These are phyloP conservation scores for Rhea pennata DNA, from an alignment of 2,113 vertebrate genomes.

Conservation along the genomic window DNA sequence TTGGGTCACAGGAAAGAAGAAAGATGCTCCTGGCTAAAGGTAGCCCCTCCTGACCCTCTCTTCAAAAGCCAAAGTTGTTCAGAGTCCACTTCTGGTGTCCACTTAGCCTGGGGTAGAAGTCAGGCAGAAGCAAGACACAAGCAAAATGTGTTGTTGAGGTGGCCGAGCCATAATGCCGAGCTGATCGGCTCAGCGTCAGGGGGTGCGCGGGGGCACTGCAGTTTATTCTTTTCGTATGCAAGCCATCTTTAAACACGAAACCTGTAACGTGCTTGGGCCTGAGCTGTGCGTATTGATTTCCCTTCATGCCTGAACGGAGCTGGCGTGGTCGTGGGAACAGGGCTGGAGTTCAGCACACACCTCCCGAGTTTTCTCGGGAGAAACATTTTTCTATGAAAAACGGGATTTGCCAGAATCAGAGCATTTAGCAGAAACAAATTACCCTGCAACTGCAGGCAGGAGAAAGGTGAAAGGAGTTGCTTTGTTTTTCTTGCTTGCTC, in stretches of 20 bases:
- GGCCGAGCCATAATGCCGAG: background rate
- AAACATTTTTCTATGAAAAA: background rate
- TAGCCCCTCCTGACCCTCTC: background rate
- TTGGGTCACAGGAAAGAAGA: background rate
- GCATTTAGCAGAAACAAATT: background rate
- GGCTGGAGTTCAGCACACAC: background rate
- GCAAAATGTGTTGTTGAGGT: background rate
- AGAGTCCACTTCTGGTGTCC: background rate
- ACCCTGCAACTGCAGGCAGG: background rate
- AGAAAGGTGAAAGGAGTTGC: background rate
- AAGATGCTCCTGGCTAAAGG: background rate
- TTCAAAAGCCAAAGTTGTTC: background rate
- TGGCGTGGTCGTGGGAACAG: fast-evolving
- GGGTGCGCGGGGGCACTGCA: fast-evolving
- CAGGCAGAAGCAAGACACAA: background rate
- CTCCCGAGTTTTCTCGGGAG: background rate
- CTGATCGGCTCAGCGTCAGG: background rate
- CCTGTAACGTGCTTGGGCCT: background rate
- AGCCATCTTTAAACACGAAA: no score
- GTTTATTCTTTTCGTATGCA: fast-evolving
- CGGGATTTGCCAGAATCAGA: background rate
- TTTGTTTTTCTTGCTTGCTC: background rate
- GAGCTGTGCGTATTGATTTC: background rate
- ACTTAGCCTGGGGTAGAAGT: background rate
- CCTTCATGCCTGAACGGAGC: fast-evolving